Evolutionary conservation across 2,797 vertebrate genomes (phyloP).

Genomic region (Halcyon badia): DNA sequence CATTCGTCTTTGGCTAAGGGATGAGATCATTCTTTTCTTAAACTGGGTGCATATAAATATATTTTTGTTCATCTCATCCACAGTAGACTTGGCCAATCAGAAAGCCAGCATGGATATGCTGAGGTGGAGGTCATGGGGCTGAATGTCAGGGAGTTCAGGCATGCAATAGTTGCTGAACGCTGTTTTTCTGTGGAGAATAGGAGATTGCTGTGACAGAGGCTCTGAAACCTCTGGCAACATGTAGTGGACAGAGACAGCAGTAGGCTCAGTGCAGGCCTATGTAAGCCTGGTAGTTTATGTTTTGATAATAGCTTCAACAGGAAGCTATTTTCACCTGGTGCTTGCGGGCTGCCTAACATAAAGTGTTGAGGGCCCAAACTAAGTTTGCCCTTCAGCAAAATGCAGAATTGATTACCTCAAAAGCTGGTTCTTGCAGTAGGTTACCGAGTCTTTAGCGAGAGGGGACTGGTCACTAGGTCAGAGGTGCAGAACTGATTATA

Average conservation of each 20-base stretch:
- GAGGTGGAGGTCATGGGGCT: conserved; percentile 11
- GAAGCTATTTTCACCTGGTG: not conserved
- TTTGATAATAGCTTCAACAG: not conserved
- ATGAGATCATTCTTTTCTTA: conserved; percentile 25
- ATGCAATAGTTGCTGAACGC: not conserved
- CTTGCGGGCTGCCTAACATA: not conserved
- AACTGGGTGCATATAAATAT: not conserved
- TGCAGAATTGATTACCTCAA: not conserved
- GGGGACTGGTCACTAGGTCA: not conserved
- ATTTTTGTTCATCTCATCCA: conserved; percentile 37
- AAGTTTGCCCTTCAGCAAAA: not conserved
- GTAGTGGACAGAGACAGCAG: not conserved
- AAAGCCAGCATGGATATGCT: not conserved
- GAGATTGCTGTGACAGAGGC: not conserved
- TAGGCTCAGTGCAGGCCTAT: not conserved
- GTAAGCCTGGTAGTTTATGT: not conserved
- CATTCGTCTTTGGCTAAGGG: not conserved
- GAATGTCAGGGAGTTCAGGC: conserved; percentile 14
- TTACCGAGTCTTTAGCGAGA: not conserved
- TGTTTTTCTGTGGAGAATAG: conserved; percentile 6
- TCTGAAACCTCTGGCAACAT: conserved; percentile 27
- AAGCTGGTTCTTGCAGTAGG: not conserved
- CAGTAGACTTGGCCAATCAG: not conserved
- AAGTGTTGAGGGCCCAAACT: not conserved
- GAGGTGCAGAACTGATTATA: not conserved